Evolutionary conservation across 2,888 invertebrate species (phyloP), one percentile per base, ranked within the genome.

Genomic region (Aleiodes leptofemur): DNA sequence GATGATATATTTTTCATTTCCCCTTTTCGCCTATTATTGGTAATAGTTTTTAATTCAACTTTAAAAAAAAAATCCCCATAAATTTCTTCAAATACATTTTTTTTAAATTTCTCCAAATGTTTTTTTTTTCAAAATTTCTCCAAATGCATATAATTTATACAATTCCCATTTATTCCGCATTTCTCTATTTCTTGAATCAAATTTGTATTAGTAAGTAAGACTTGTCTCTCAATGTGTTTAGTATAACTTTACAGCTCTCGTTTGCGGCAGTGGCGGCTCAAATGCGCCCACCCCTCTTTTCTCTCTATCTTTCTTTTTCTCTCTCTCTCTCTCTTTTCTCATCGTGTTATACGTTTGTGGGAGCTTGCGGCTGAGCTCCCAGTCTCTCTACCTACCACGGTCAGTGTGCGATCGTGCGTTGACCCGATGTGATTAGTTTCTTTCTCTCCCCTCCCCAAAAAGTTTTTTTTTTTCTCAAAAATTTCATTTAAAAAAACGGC

Each of bases 371-470:
- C 76, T 71, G 23, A 64, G 64, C 64, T 61, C 61, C 77, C 78
- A 79, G 78, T 79, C 78, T 78, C 77, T 69, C 77, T 69, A 73
- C 57, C 73, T 55, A 51, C 64, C 57, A 69, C 72, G 74, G 79
- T 73, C 79, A 81, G 81, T 79, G 77, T 76, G 78, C 77, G 73
- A 74, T 74, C 72, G 78, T 77, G 76, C 81, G 79, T 81, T 81
- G 79, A 81, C 81, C 81, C 78, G 79, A 74, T 77, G 74, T 77
- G 76, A 78, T 76, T 77, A 76, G 71, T 76, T 69, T 43, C 9
- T 9, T 43, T 43, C 11, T 43, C 9, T 11, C 43, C 9, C 43
- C 7, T 7, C 38, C 2, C 23, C 8, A 8, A 56, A 4, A 43
- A 4, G 43, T 6, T 11, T 29, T 64, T 64, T 64, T 64, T 61